Evolutionary conservation across 2,113 vertebrate genomes (phyloP).

Genomic region (Osmerus eperlanus): DNA sequence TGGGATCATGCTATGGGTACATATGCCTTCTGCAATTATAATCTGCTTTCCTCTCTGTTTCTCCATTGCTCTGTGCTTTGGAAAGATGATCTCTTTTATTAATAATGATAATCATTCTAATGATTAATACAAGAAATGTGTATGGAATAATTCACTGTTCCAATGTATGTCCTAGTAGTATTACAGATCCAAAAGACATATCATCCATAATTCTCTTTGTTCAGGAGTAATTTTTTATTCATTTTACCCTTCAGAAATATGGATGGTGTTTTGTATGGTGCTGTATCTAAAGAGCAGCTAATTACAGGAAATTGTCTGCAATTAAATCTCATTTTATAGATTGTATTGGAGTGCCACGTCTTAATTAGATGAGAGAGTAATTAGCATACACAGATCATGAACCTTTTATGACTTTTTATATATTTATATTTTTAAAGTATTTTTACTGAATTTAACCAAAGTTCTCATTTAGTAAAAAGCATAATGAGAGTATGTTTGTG

Average conservation of each 20-base stretch:
- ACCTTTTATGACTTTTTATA: neutral
- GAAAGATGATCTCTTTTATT: no score
- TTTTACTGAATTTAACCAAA: neutral
- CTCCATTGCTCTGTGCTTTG: no score
- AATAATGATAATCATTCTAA: no score
- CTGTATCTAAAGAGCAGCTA: neutral
- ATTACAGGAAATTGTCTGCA: neutral
- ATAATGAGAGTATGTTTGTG: neutral
- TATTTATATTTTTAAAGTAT: neutral
- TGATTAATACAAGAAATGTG: no score
- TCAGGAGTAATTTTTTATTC: no score
- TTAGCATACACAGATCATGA: conserved; percentile 15
- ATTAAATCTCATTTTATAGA: conserved; percentile 44
- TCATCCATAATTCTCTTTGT: no score
- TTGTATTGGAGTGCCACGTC: conserved; percentile 12
- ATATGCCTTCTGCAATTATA: no score
- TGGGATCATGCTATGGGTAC: neutral
- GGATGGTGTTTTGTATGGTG: neutral
- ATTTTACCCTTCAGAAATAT: no score
- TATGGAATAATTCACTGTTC: no score
- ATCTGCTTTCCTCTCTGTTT: no score
- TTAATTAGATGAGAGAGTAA: conserved; percentile 23
- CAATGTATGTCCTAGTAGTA: no score
- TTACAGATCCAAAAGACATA: no score
- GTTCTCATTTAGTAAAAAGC: neutral